phyloP scores from a whole-genome alignment of 2,888 invertebrate species.

The Liodrosophila aerea region DNA sequence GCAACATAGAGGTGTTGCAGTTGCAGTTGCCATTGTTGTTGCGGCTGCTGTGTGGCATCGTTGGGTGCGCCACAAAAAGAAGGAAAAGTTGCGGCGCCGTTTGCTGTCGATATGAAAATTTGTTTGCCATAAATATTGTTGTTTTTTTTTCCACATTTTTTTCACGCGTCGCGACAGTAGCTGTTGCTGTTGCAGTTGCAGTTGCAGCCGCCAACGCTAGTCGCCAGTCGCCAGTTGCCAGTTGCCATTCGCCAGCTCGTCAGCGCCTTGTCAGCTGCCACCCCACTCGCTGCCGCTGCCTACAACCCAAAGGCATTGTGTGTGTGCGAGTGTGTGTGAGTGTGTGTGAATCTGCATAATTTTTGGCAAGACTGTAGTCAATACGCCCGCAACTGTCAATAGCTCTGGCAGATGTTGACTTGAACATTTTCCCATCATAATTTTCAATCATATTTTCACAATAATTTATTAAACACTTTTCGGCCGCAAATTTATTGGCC shows the following conservation, averaged over 20 bases:
- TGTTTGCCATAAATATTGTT: conserved; percentile 77
- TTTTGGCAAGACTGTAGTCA: conserved; percentile 41
- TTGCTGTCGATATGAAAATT: conserved; percentile 71
- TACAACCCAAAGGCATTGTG: no score
- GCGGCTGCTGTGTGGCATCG: conserved; percentile 31
- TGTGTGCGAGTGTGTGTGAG: no score
- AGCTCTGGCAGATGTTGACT: conserved; percentile 9
- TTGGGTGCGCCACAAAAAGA: conserved; percentile 35
- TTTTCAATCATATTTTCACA: conserved; percentile 10
- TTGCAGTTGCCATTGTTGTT: conserved; percentile 5
- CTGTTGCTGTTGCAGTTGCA: conserved; percentile 23
- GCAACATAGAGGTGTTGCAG: conserved; percentile 32
- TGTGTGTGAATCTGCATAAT: conserved; percentile 1
- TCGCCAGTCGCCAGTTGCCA: conserved; percentile 25
- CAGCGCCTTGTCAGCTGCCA: conserved; percentile 27
- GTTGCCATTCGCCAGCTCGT: conserved; percentile 20
- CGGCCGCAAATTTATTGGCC: conserved; percentile 18
- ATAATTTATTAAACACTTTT: conserved; percentile 23
- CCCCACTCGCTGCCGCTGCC: background rate
- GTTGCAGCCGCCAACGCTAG: conserved; percentile 12
- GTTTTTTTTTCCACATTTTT: conserved; percentile 45
- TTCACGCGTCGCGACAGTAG: conserved; percentile 27
- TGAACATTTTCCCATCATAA: conserved; percentile 16
- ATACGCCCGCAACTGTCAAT: conserved; percentile 36
- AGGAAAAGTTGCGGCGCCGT: conserved; percentile 29